Conservation (phyloP, 2,797 vertebrate species). For the Coregonus suidteri region DNA sequence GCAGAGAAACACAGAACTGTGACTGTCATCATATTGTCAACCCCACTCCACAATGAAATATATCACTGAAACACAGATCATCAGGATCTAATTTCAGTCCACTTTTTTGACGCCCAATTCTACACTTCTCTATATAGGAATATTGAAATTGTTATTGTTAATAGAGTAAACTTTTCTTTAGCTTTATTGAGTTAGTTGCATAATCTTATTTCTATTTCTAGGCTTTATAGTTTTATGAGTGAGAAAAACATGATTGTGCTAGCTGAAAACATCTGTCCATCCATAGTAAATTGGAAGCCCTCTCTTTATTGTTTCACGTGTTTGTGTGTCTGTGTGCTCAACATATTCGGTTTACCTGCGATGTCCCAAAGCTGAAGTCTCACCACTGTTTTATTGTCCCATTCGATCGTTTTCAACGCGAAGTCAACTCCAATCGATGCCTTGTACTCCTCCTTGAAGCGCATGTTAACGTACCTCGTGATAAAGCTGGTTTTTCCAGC, state of each 20-base stretch:
- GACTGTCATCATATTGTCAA: background rate
- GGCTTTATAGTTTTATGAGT: no score
- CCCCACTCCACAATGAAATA: no score
- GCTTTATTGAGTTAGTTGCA: background rate
- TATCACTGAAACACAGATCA: no score
- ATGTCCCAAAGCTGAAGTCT: slow-evolving; percentile 88
- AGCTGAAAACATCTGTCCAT: no score
- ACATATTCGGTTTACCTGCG: slow-evolving; percentile 68
- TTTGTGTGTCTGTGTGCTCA: no score
- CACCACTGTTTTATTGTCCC: slow-evolving; percentile 76
- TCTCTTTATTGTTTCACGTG: no score
- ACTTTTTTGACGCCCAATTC: background rate
- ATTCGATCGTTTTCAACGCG: slow-evolving; percentile 81
- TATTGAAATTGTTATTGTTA: background rate
- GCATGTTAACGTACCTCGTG: slow-evolving; percentile 79
- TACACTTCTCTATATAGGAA: background rate
- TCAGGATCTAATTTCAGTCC: no score
- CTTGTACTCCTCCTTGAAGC: slow-evolving; percentile 81
- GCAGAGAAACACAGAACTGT: background rate
- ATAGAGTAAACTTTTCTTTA: background rate
- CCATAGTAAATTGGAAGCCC: no score
- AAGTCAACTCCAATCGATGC: slow-evolving; percentile 84
- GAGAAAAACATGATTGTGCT: no score
- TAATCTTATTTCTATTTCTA: no score
- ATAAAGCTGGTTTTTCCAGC: slow-evolving; percentile 86